These are phyloP conservation scores for Heliconius congener DNA, from an alignment of 1,140 invertebrate species.

Conservation along the genomic window DNA sequence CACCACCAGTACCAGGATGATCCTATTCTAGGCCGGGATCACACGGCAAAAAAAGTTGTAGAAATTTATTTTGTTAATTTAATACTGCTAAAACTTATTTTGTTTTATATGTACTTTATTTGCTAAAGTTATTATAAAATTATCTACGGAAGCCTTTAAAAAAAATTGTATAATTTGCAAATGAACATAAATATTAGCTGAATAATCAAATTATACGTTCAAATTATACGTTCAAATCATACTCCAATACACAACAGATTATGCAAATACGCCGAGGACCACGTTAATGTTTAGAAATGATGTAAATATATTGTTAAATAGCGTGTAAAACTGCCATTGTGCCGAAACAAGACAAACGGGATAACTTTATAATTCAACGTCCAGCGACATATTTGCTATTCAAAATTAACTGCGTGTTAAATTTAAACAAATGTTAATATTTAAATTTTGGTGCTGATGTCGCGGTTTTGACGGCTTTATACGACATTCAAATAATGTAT, in stretches of 20 bases:
- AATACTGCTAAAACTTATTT: too few relatives aligned
- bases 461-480: slow-evolving; percentile 76
- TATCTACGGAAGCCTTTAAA: background rate
- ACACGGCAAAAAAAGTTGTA: too few relatives aligned
- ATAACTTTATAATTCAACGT: slow-evolving; percentile 63
- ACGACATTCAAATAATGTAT: slow-evolving; percentile 66
- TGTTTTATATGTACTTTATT: background rate
- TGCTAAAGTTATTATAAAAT: background rate
- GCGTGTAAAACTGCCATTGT: slow-evolving; percentile 70
- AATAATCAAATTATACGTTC: slow-evolving; percentile 34
- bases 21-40: too few relatives aligned
- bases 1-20: too few relatives aligned
- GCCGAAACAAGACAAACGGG: slow-evolving; percentile 51
- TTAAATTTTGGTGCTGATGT: slow-evolving; percentile 61
- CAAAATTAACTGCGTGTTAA: slow-evolving; percentile 75
- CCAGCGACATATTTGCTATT: slow-evolving; percentile 56
- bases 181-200: slow-evolving; percentile 27
- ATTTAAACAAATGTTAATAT: slow-evolving; percentile 77
- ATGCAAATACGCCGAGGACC: slow-evolving; percentile 65
- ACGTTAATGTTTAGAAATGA: slow-evolving; percentile 64
- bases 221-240: slow-evolving; percentile 35
- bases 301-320: slow-evolving; percentile 72
- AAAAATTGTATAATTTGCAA: background rate
- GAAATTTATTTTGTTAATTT: too few relatives aligned
- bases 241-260: slow-evolving; percentile 55